phyloP scores from a whole-genome alignment of 2,113 vertebrate genomes.

The Notarius lentiginosus region DNA sequence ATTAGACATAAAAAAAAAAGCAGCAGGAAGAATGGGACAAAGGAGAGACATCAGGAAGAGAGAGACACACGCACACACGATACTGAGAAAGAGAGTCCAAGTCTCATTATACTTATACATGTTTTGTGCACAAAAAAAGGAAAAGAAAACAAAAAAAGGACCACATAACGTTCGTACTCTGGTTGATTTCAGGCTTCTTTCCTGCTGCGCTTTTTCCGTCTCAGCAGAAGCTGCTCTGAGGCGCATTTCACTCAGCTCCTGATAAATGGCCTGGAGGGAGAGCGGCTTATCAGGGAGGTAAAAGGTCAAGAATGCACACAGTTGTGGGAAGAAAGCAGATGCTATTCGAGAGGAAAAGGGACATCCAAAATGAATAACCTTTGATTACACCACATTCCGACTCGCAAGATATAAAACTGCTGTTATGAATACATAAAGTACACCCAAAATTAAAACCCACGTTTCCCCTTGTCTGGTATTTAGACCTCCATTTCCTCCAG shows the following conservation, averaged over 20 bases:
- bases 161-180: constrained; percentile 78
- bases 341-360: background rate
- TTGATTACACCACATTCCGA: background rate
- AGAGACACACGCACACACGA: no score
- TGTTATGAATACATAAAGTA: background rate
- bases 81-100: background rate
- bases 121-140: background rate
- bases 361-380: background rate
- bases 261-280: constrained; percentile 78
- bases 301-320: constrained; percentile 20
- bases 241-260: constrained; percentile 85
- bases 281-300: constrained; percentile 18
- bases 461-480: constrained; percentile 20
- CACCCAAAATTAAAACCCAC: constrained; percentile 2
- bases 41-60: background rate
- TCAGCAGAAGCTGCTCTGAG: constrained; percentile 86
- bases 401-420: background rate
- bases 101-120: background rate
- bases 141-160: background rate
- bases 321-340: background rate
- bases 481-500: constrained; percentile 3
- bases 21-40: background rate
- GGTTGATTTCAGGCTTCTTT: constrained; percentile 84
- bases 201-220: constrained; percentile 84
- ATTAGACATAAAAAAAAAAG: background rate